A percentile compares a stretch with the other conserved stretches of the same genome.
Conservation (phyloP, 2,797 vertebrate species). For the Poliocrania exsul region DNA sequence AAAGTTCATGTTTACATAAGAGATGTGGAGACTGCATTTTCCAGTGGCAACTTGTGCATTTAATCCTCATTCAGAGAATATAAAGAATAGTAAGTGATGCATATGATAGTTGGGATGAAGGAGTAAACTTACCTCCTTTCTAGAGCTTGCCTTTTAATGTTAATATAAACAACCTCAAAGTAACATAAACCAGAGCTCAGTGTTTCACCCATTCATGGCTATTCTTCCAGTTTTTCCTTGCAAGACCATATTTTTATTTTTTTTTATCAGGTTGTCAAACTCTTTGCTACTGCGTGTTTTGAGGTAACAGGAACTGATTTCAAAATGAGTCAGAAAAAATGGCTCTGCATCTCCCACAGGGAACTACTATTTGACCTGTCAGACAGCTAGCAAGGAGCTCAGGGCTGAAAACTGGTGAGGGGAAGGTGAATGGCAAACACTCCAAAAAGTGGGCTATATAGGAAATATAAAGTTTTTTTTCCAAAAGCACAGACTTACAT, state of each 20-base stretch:
- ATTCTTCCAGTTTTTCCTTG: background rate
- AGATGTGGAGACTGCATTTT: background rate
- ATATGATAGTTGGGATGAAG: background rate
- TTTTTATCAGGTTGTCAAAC: background rate
- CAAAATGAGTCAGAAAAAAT: background rate
- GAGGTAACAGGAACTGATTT: background rate
- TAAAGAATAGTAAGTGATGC: background rate
- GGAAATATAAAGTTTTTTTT: background rate
- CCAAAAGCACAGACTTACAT: background rate
- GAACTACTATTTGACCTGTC: background rate
- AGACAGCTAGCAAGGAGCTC: background rate
- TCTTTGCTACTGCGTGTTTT: background rate
- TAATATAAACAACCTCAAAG: background rate
- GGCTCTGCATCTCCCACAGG: background rate
- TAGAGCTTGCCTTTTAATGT: background rate
- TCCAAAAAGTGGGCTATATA: background rate
- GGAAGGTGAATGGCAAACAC: background rate
- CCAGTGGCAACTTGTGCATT: background rate
- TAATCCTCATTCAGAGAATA: background rate
- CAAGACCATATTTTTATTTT: background rate
- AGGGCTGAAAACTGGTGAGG: background rate
- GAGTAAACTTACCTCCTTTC: background rate
- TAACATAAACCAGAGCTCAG: constrained; percentile 12
- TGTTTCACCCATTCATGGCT: background rate
- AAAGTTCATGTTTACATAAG: constrained; percentile 11